These are phyloP conservation scores for Helleia helle DNA, from an alignment of 2,888 invertebrate species.

Conservation along the genomic window DNA sequence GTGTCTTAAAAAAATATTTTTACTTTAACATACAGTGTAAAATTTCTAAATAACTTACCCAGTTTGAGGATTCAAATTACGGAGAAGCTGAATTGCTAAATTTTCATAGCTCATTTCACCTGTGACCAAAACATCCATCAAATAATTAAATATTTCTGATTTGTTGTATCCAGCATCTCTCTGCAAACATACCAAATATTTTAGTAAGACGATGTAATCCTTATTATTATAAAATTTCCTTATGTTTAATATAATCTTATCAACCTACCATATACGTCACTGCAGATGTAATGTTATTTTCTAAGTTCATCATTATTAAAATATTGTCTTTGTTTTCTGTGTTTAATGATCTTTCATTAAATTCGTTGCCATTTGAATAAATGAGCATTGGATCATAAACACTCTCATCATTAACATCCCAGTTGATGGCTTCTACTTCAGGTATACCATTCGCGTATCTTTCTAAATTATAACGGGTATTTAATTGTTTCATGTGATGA, in stretches of 20 bases:
- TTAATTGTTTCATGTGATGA: constrained; percentile 77
- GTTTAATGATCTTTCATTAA: constrained; percentile 67
- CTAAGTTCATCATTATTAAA: constrained; percentile 42
- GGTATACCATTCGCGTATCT: constrained; percentile 78
- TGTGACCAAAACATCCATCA: constrained; percentile 54
- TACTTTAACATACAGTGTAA: no score
- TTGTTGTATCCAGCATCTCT: constrained; percentile 46
- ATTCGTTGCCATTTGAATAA: constrained; percentile 77
- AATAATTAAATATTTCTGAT: constrained; percentile 51
- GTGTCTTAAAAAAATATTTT: no score
- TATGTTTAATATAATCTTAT: neutral
- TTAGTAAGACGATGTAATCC: no score
- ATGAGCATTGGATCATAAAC: constrained; percentile 76
- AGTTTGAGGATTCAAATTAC: constrained; percentile 27
- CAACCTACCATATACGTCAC: constrained; percentile 49
- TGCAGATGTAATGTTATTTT: constrained; percentile 40
- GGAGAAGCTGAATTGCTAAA: constrained; percentile 38
- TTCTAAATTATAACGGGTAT: constrained; percentile 80
- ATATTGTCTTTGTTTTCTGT: constrained; percentile 37
- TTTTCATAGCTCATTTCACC: constrained; percentile 49
- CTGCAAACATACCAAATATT: constrained; percentile 35
- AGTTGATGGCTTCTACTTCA: constrained; percentile 70
- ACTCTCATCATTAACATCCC: constrained; percentile 54
- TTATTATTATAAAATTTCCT: no score
- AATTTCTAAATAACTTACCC: constrained; percentile 39